Conservation (phyloP, 2,888 invertebrate species). For the Ormyrus thymus region DNA sequence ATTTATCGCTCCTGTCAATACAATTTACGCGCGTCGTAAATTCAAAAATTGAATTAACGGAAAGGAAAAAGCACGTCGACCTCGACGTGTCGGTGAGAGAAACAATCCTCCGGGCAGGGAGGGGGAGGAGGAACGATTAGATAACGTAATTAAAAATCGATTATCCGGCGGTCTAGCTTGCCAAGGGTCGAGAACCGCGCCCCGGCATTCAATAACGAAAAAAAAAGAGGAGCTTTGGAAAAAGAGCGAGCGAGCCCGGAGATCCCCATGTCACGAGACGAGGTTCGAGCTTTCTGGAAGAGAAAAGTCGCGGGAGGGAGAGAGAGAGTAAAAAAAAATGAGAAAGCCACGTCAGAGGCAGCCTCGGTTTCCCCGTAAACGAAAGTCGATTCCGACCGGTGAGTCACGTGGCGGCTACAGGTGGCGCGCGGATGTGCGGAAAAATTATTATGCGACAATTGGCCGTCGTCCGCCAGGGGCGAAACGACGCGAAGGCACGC, state of each 20-base stretch:
- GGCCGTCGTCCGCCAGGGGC: not conserved
- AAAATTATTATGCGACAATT: constrained; percentile 27
- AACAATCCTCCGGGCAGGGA: too few relatives aligned
- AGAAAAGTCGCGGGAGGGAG: constrained; percentile 4
- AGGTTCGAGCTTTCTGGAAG: not conserved
- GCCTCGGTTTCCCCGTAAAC: constrained; percentile 6
- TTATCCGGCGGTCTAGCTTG: not conserved
- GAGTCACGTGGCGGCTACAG: constrained; percentile 35
- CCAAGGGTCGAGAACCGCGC: not conserved
- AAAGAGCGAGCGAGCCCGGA: not conserved
- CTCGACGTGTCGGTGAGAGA: too few relatives aligned
- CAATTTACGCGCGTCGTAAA: not conserved
- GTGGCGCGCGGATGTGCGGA: constrained; percentile 3
- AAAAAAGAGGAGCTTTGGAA: not conserved
- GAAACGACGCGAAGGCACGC: not conserved
- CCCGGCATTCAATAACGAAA: constrained; percentile 9
- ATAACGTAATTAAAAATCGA: constrained; percentile 11
- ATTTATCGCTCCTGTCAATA: too few relatives aligned
- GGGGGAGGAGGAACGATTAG: too few relatives aligned
- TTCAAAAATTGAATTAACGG: too few relatives aligned
- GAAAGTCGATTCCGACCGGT: constrained; percentile 26
- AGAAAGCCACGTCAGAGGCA: constrained; percentile 14
- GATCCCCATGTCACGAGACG: constrained; percentile 19
- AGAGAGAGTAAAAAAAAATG: constrained; percentile 9
- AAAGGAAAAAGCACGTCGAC: too few relatives aligned